Conservation (phyloP, 2,888 invertebrate species). For the Cerceris rybyensis region DNA sequence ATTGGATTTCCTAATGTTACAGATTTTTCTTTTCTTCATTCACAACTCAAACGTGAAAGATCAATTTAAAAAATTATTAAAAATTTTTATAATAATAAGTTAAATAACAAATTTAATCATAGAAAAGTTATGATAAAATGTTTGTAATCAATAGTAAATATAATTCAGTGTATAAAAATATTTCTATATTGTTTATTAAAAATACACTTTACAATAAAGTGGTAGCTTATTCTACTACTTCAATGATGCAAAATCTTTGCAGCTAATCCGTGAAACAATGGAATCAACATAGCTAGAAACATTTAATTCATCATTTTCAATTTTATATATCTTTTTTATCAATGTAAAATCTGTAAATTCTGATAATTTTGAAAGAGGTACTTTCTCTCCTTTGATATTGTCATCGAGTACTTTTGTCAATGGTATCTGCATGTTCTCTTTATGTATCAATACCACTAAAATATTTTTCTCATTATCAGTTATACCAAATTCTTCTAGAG, state of each 20-base stretch:
- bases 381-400: constrained; percentile 84
- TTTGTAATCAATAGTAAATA: too few relatives aligned
- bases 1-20: too few relatives aligned
- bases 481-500: constrained; percentile 87
- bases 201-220: not conserved
- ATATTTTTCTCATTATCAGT: constrained; percentile 82
- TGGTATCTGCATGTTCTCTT: constrained; percentile 68
- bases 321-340: constrained; percentile 85
- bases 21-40: too few relatives aligned
- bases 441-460: constrained; percentile 81
- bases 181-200: not conserved
- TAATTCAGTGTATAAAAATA: not conserved
- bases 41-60: too few relatives aligned
- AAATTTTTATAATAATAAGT: too few relatives aligned
- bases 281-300: constrained; percentile 83
- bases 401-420: constrained; percentile 79
- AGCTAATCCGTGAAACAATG: constrained; percentile 87
- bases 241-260: constrained; percentile 84
- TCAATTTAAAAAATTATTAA: too few relatives aligned
- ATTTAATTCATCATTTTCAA: constrained; percentile 83
- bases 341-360: constrained; percentile 82
- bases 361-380: constrained; percentile 82
- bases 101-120: too few relatives aligned
- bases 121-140: too few relatives aligned
- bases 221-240: constrained; percentile 44